These are phyloP conservation scores for Mola mola DNA, from an alignment of 2,113 vertebrate genomes.

Conservation along the genomic window DNA sequence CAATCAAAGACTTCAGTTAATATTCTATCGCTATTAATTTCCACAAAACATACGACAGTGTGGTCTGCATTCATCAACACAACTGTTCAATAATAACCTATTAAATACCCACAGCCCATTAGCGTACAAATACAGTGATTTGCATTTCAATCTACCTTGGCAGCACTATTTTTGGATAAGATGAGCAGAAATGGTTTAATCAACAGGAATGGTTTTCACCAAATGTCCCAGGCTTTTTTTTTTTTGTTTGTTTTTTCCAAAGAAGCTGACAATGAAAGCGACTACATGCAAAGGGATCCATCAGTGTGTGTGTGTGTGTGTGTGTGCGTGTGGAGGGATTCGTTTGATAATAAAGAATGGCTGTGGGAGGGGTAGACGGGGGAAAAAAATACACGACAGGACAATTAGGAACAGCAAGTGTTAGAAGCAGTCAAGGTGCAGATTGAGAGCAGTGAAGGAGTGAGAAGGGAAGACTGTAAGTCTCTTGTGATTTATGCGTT, in stretches of 20 bases:
- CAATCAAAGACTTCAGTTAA: not conserved
- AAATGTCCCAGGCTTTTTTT: slow-evolving; percentile 46
- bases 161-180: slow-evolving; percentile 50
- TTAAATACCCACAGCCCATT: not conserved
- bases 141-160: slow-evolving; percentile 28
- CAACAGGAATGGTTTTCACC: slow-evolving; percentile 51
- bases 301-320: slow-evolving; percentile 12
- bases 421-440: slow-evolving; percentile 58
- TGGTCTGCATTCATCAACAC: not conserved
- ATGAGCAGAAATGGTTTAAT: slow-evolving; percentile 53
- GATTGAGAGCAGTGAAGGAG: slow-evolving; percentile 50
- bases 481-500: slow-evolving; percentile 75
- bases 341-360: slow-evolving; percentile 61
- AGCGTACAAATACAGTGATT: slow-evolving; percentile 12
- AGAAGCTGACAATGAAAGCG: slow-evolving; percentile 49
- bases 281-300: not conserved
- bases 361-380: slow-evolving; percentile 49
- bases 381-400: slow-evolving; percentile 57
- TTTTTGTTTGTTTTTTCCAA: not conserved
- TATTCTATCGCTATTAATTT: too few relatives aligned
- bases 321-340: slow-evolving; percentile 33
- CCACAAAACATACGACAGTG: too few relatives aligned
- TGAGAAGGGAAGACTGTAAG: slow-evolving; percentile 37
- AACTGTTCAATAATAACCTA: slow-evolving; percentile 26
- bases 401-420: slow-evolving; percentile 66